A percentile compares a stretch with the other conserved stretches of the same genome.
Evolutionary conservation across 2,113 vertebrate genomes (phyloP).

Genomic region (Vulpes lagopus): DNA sequence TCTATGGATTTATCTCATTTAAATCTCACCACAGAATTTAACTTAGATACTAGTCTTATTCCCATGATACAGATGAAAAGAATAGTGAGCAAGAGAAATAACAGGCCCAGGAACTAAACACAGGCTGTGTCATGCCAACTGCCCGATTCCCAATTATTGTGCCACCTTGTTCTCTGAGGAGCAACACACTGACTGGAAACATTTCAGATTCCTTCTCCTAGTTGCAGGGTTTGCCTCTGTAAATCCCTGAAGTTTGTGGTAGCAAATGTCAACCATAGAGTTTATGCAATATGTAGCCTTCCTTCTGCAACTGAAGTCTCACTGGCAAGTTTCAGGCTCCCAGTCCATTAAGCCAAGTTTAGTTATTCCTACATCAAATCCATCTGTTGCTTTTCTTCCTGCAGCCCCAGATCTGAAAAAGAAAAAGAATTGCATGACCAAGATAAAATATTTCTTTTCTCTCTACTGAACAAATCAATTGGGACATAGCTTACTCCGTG

Average conservation of each 20-base stretch:
- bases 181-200: not conserved
- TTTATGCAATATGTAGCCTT: not conserved
- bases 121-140: not conserved
- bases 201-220: not conserved
- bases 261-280: not conserved
- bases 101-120: not conserved
- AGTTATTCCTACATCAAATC: not conserved
- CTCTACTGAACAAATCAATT: not conserved
- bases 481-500: not conserved
- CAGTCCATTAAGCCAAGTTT: not conserved
- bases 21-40: not conserved
- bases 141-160: too few species aligned
- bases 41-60: not conserved
- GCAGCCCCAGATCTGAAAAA: not conserved
- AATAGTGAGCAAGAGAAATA: not conserved
- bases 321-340: not conserved
- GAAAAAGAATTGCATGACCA: not conserved
- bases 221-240: not conserved
- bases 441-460: not conserved
- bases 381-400: not conserved
- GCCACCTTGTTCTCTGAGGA: not conserved
- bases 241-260: not conserved
- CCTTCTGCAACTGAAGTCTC: not conserved
- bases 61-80: not conserved
- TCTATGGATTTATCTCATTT: not conserved